Evolutionary conservation across 2,113 vertebrate species (phyloP).

Genomic region (Vombatus ursinus): DNA sequence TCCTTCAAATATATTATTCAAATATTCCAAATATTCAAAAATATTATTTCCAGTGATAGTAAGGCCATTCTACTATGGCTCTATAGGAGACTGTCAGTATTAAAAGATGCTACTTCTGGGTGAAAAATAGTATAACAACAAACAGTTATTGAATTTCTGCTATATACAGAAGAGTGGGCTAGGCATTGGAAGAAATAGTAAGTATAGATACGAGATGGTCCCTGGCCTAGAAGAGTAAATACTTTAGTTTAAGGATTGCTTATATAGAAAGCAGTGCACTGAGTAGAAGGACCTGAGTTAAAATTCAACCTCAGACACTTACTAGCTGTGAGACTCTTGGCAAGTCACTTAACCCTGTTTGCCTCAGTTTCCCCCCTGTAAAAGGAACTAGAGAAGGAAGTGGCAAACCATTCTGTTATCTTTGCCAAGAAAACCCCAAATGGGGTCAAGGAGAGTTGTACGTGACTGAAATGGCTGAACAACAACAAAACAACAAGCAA

Average conservation of each 20-base stretch:
- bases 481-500: neutral
- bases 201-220: neutral
- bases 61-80: neutral
- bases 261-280: neutral
- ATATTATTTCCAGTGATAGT: neutral
- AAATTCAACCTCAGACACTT: neutral
- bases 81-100: slow-evolving; percentile 5
- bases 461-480: neutral
- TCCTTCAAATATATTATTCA: neutral
- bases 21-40: no score
- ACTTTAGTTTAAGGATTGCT: neutral
- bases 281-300: neutral
- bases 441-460: neutral
- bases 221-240: neutral
- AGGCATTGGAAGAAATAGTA: neutral
- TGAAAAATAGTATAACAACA: neutral
- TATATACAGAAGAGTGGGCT: neutral
- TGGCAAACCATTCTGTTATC: neutral
- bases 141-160: neutral
- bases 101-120: neutral
- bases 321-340: neutral
- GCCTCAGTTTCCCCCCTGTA: neutral
- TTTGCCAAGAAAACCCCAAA: neutral
- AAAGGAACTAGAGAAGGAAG: neutral
- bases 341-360: neutral